Percentiles rank a stretch among this genome's conserved stretches.
These are phyloP conservation scores for Denticeps clupeoides DNA, from an alignment of 2,797 vertebrate species.

Conservation along the genomic window DNA sequence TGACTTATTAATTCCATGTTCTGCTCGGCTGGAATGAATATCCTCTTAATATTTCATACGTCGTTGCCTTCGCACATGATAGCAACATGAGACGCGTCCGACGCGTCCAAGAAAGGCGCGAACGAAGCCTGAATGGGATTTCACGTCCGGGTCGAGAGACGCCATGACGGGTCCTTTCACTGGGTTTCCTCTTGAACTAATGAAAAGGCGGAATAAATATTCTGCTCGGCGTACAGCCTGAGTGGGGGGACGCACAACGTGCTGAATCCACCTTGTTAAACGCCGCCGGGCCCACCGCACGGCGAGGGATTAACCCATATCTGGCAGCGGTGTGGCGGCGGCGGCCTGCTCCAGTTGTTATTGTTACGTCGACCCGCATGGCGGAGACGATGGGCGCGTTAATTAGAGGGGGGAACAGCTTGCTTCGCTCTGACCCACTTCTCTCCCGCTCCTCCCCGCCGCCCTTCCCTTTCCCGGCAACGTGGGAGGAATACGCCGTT, in stretches of 20 bases:
- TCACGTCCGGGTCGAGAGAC: too few relatives aligned
- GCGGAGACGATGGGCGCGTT: constrained; percentile 21
- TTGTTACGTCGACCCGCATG: constrained; percentile 22
- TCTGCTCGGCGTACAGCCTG: too few relatives aligned
- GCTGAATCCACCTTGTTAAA: too few relatives aligned
- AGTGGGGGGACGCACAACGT: too few relatives aligned
- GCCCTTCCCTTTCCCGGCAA: not conserved
- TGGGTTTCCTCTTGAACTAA: too few relatives aligned
- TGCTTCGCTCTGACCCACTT: constrained; percentile 32
- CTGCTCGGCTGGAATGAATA: constrained; percentile 46
- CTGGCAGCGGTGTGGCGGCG: constrained; percentile 12
- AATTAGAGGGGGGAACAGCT: constrained; percentile 25
- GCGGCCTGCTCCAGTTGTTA: constrained; percentile 9
- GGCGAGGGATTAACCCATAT: constrained; percentile 22
- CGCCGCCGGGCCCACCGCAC: too few relatives aligned
- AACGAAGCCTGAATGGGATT: too few relatives aligned
- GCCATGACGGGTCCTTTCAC: too few relatives aligned
- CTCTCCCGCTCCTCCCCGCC: constrained; percentile 1
- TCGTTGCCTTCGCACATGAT: constrained; percentile 14
- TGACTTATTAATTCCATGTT: constrained; percentile 57
- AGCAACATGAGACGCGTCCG: not conserved
- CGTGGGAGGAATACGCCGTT: too few relatives aligned
- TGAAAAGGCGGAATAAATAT: too few relatives aligned
- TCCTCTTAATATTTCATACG: constrained; percentile 54
- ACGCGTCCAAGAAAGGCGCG: too few relatives aligned